Base-by-base conservation (phyloP, 2,888 invertebrate genomes). In the Tupiocoris notatus region DNA sequence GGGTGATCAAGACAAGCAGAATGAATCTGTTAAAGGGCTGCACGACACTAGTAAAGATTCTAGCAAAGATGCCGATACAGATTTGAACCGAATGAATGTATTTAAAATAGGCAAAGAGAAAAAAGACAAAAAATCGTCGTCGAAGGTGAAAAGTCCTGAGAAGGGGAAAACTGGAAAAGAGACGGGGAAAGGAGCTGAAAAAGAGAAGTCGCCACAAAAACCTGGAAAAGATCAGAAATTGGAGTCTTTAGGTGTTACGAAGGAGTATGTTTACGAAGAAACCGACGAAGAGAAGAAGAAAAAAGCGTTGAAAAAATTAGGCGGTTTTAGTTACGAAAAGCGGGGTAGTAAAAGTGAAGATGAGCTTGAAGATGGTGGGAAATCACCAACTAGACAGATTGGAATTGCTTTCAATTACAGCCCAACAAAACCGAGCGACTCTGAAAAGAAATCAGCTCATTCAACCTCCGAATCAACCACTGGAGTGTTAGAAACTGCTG, bases 81-180 rank as follows among this genome's bases (percentile, higher is more conserved):
- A 68, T 9, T 24, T 39, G 64, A 74, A 75, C 9, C 73, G 58
- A 12, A 76, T 76, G 20, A 77, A 71, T 56, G 70, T 71, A 23
- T 78, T 73, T 25, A 57, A 39, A 25, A 63, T 25, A 0, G 75
- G 39, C 21, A 68, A 59, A 68, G 70, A 63, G 56, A 76, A 67
- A 20, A 67, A 76, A 57, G 54, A 65, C 75, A 75, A 77, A 74
- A 79, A 75, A 73, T 39, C 39, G 12, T 39, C 39, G 39, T 76
- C 75, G 12, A 79, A 79, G 77, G 77, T 70, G 18, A 80, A 80
- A 67, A 75, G 65, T 74, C 78, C 77, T 80, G 61, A 70, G 65
- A 81, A 81, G 77, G 80, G 79, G 86, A 85, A 58, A 61, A 85
- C 79, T 84, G 84, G 79, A 84, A 85, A 79, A 82, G 39, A 39